Evolutionary conservation across 2,797 vertebrate species (phyloP).

Genomic region (Periophthalmus magnuspinnatus): DNA sequence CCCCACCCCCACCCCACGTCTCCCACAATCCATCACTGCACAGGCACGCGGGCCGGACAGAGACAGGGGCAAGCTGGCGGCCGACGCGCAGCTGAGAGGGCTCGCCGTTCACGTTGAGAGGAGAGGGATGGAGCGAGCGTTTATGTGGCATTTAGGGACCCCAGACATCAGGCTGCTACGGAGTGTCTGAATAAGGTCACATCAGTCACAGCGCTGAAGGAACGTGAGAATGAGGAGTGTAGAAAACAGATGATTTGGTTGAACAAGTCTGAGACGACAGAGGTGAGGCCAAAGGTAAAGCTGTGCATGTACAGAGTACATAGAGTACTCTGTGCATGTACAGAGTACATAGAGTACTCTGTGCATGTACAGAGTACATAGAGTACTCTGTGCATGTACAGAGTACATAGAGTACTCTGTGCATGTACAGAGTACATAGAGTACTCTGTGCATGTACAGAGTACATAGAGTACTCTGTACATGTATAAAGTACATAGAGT

Average conservation of each 20-base stretch:
- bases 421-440: no score
- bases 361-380: no score
- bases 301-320: no score
- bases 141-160: background rate
- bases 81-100: constrained; percentile 59
- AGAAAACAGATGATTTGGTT: background rate
- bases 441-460: no score
- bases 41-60: background rate
- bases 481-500: no score
- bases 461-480: no score
- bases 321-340: no score
- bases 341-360: no score
- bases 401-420: no score
- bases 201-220: background rate
- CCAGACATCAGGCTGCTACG: background rate
- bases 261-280: background rate
- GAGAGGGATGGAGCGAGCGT: background rate
- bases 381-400: no score
- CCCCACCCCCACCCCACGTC: constrained; percentile 33
- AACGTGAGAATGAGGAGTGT: background rate
- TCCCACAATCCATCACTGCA: constrained; percentile 56
- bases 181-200: background rate
- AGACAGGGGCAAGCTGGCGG: constrained; percentile 78
- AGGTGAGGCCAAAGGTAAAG: background rate
- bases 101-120: background rate